Conservation (phyloP, 2,888 invertebrate species). For the Clanis bilineata region DNA sequence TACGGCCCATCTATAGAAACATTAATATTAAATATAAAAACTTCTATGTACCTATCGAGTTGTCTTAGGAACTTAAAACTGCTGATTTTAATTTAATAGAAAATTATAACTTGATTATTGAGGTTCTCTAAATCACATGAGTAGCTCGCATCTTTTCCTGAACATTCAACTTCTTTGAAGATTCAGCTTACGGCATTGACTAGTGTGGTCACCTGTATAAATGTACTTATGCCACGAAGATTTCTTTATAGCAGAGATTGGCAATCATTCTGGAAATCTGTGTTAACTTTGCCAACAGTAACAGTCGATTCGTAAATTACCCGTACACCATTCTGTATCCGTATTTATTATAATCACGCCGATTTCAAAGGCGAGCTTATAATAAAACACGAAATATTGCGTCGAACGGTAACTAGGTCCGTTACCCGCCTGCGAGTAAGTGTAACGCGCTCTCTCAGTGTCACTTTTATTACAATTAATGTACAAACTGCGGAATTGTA, state of each 20-base stretch:
- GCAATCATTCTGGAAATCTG: not conserved
- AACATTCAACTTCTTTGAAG: too few species aligned
- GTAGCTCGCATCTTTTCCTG: too few species aligned
- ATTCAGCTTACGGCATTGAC: too few species aligned
- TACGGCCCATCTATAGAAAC: not conserved
- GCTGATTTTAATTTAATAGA: too few species aligned
- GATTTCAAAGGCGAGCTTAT: conserved; percentile 20
- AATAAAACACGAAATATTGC: conserved; percentile 47
- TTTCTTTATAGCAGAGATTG: not conserved
- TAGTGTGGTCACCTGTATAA: too few species aligned
- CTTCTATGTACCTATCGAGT: too few species aligned
- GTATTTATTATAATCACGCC: conserved; percentile 6
- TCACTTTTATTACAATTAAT: conserved; percentile 25
- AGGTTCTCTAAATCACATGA: too few species aligned
- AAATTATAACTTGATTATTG: too few species aligned
- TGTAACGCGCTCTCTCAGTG: conserved; percentile 44
- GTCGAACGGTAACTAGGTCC: conserved; percentile 55
- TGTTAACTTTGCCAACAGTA: not conserved
- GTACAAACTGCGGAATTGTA: not conserved
- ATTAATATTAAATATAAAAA: too few species aligned
- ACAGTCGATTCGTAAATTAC: not conserved
- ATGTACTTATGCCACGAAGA: too few species aligned
- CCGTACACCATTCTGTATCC: not conserved
- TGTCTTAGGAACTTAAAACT: too few species aligned
- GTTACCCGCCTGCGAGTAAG: conserved; percentile 43